Evolutionary conservation across 2,797 vertebrate genomes (phyloP), one percentile per base, ranked within the genome.

Genomic region (Ptychadena robeensis): DNA sequence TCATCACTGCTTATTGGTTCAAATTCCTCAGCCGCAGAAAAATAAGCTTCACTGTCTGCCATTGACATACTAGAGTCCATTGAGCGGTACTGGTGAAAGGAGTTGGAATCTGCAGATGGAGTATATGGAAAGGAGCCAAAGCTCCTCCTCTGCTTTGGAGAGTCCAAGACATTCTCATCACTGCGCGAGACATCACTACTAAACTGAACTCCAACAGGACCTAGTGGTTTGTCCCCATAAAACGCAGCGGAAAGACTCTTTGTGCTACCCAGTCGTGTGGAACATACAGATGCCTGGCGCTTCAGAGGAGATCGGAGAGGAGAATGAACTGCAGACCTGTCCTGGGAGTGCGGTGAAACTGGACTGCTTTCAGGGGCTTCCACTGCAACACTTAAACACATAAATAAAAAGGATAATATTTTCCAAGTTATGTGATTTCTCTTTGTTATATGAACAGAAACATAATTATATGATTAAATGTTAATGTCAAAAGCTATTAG

Each of bases 11-110:
- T 99, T 86, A 98, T 96, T 0, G 96, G 97, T 82, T 99, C 98
- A 78, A 99, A 98, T 88, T 99, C 98, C 85, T 99, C 98, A 0
- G 97, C 92, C 0, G 98, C 98, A 0, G 98, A 99, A 88, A 98
- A 99, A 89, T 99, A 99, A 80, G 98, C 98, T 93, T 99, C 98
- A 0, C 98, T 99, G 78, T 99, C 98, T 0, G 97, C 98, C 90
- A 99, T 94, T 0, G 98, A 99, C 97, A 98, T 97, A 82, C 96
- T 98, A 71, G 98, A 99, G 88, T 98, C 97, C 75, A 98, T 96
- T 0, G 97, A 99, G 78, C 97, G 97, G 89, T 98, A 98, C 76
- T 98, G 98, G 87, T 97, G 98, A 91, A 99, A 99, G 0, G 97
- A 98, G 90, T 93, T 97, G 0, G 98, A 99, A 87, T 99, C 98